A percentile compares a stretch with the other conserved stretches of the same genome.
Evolutionary conservation across 2,888 invertebrate genomes (phyloP).

Genomic region (Hyalella azteca): DNA sequence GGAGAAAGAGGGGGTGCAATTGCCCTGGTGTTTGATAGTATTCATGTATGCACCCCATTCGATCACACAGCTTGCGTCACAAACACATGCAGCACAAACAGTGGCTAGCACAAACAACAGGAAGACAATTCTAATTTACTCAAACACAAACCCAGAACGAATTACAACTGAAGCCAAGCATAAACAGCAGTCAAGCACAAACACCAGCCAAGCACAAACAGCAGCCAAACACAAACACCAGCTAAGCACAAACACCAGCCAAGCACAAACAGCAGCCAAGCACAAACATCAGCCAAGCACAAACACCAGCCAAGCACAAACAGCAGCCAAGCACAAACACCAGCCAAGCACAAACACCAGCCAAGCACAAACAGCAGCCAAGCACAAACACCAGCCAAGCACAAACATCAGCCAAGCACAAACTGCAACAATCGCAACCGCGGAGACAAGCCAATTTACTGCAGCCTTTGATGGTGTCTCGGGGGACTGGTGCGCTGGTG

Average conservation of each 20-base stretch:
- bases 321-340: too few species aligned
- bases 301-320: neutral
- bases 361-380: neutral
- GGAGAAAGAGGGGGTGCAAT: neutral
- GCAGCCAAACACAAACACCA: slow-evolving; percentile 16
- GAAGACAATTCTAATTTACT: too few species aligned
- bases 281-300: neutral
- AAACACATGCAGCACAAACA: neutral
- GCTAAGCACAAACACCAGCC: neutral
- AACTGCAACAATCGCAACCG: neutral
- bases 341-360: neutral
- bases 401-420: neutral
- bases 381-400: neutral
- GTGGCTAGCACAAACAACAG: neutral
- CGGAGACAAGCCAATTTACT: neutral
- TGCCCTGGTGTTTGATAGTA: too few species aligned
- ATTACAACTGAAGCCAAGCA: neutral
- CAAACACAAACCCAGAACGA: neutral
- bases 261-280: neutral
- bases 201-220: slow-evolving; percentile 14
- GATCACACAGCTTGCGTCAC: neutral
- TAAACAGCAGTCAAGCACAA: neutral
- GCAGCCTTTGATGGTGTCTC: neutral
- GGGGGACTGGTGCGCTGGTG: neutral
- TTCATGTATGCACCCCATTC: too few species aligned